Base-by-base conservation (phyloP, 2,888 invertebrate species). In the Yponomeuta malinellus region DNA sequence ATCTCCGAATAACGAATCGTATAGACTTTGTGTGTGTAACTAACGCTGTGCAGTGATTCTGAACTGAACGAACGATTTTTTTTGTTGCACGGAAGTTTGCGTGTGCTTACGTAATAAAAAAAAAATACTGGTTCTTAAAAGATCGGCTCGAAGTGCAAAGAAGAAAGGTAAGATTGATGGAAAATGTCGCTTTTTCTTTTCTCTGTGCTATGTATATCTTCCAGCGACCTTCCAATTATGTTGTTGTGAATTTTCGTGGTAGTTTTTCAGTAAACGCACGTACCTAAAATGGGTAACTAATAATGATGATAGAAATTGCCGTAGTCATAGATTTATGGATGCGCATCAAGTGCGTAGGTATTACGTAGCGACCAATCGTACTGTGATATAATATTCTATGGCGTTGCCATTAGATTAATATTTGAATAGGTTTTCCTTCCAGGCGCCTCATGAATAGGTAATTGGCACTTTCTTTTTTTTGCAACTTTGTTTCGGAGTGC, bases 91-190 rank as follows among this genome's bases (percentile, higher is more conserved):
- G 5, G 15, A 59, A 15, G 52, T 65, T 64, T 23, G 10, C 10
- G 31, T 29, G 64, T 29, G 37, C 68, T 68, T 68, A 68, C 68
- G 68, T 68, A 68, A 68, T 68, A 68, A 52, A 52, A 68, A 52
- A 68, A 52, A 59, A 59, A 59, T 2, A 12, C 15, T 59, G 52
- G 52, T 59, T 15, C 52, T 59, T 59, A 5, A 12, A 59, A 59
- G 52, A 59, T 59, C 15, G 52, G 15, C 15, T 59, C 15, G 15
- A 59, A 48, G 68, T 68, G 68, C 52, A 10, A 68, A 68, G 68
- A 52, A 68, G 23, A 23, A 68, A 23, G 68, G 68, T 68, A 52
- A 68, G 68, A 48, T 52, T 15, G 52, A 59, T 15, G 15, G 52
- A 59, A 59, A 59, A 59, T 59, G 12, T 15, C 48, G 23, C 52